These are phyloP conservation scores for Diaprepes abbreviatus DNA, from an alignment of 2,888 invertebrate genomes.

Conservation along the genomic window DNA sequence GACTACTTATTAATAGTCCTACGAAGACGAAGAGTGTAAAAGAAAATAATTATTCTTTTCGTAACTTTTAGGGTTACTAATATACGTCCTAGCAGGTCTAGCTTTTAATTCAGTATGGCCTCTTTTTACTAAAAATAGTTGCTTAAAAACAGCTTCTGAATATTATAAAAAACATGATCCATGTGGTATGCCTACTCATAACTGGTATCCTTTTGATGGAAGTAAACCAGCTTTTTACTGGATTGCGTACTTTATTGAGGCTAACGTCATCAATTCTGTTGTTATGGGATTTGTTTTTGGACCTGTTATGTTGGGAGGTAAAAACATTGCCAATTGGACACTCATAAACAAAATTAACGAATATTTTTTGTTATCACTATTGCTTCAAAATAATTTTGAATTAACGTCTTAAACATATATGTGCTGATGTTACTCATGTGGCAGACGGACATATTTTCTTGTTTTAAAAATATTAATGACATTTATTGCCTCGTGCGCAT, in stretches of 20 bases:
- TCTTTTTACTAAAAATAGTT: slow-evolving; percentile 17
- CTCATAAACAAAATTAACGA: too few species aligned
- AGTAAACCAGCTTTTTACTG: slow-evolving; percentile 14
- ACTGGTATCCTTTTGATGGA: slow-evolving; percentile 32
- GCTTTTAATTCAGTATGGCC: slow-evolving; percentile 20
- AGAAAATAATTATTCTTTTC: too few species aligned
- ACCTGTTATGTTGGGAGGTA: slow-evolving; percentile 10
- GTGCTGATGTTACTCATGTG: too few species aligned
- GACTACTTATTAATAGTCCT: too few species aligned
- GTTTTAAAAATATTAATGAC: too few species aligned
- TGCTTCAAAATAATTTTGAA: too few species aligned
- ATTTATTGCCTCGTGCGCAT: too few species aligned
- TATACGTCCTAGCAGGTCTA: slow-evolving; percentile 15
- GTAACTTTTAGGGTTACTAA: slow-evolving; percentile 9
- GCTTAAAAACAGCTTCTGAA: slow-evolving; percentile 10
- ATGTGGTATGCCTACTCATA: slow-evolving; percentile 32
- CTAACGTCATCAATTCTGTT: slow-evolving; percentile 10
- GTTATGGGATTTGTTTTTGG: slow-evolving; percentile 19
- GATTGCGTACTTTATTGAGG: slow-evolving; percentile 22
- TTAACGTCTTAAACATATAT: too few species aligned
- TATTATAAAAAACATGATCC: slow-evolving; percentile 29
- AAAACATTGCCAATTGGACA: too few species aligned
- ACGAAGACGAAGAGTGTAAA: too few species aligned
- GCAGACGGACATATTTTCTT: too few species aligned
- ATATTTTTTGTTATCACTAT: too few species aligned